Percentiles rank a stretch among this genome's conserved stretches.
Conservation (phyloP, 2,888 invertebrate species). For the Eubasilissa splendida region DNA sequence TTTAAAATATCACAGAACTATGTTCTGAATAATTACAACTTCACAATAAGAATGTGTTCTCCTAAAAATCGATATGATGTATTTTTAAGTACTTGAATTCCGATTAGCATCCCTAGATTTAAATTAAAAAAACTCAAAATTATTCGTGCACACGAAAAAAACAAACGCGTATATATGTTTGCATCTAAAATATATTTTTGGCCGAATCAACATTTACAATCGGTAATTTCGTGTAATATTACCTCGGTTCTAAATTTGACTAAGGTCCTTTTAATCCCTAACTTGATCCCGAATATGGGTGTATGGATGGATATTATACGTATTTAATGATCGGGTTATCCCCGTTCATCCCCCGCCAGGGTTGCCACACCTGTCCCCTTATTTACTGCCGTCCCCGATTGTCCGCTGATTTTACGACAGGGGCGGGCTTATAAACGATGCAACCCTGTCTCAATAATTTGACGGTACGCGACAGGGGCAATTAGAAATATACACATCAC, state of each 20-base stretch:
- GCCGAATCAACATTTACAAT: slow-evolving; percentile 22
- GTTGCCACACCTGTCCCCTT: slow-evolving; percentile 56
- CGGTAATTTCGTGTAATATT: slow-evolving; percentile 24
- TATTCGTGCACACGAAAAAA: too few species aligned
- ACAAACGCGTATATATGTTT: too few species aligned
- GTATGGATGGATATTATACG: slow-evolving; percentile 40
- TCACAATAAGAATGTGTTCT: too few species aligned
- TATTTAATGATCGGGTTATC: slow-evolving; percentile 57
- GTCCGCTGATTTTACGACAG: slow-evolving; percentile 48
- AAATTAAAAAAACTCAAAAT: too few species aligned
- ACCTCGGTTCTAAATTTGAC: slow-evolving; percentile 18
- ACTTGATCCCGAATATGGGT: slow-evolving; percentile 28
- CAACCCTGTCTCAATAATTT: slow-evolving; percentile 19
- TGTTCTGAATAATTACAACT: too few species aligned
- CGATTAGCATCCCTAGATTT: too few species aligned
- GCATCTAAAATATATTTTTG: not conserved
- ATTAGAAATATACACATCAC: slow-evolving; percentile 44
- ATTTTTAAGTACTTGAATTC: too few species aligned
- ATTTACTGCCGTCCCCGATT: slow-evolving; percentile 52
- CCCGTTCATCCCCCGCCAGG: slow-evolving; percentile 36
- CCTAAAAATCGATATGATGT: not conserved
- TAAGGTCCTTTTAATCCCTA: slow-evolving; percentile 30
- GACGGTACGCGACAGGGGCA: slow-evolving; percentile 20
- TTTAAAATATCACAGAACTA: too few species aligned
- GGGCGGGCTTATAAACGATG: slow-evolving; percentile 15